These are phyloP conservation scores for Camponotus floridanus DNA, from an alignment of 1,140 invertebrate genomes.

Conservation along the genomic window DNA sequence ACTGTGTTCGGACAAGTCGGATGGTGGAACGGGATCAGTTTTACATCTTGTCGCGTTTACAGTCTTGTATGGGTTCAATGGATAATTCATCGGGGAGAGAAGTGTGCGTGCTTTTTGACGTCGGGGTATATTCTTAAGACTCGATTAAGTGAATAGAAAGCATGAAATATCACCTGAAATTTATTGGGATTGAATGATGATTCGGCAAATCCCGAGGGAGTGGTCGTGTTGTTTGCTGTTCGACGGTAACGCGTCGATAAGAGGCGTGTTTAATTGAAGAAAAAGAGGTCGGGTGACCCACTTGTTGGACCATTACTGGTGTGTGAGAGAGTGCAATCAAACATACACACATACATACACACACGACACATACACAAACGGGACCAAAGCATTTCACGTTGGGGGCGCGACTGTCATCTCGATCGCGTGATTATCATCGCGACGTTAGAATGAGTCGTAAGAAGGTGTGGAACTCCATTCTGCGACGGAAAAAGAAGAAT, in stretches of 20 bases:
- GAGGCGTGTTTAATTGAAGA: slow-evolving; percentile 36
- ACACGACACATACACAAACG: neutral
- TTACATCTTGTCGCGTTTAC: neutral
- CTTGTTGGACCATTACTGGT: slow-evolving; percentile 21
- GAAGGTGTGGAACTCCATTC: slow-evolving; percentile 84
- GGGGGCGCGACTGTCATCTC: neutral
- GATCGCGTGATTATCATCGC: neutral
- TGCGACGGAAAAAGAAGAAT: slow-evolving; percentile 83
- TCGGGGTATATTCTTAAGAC: neutral
- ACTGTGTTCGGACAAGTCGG: neutral
- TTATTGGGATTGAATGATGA: slow-evolving; percentile 5
- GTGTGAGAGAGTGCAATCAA: neutral
- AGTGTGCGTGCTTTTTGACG: neutral
- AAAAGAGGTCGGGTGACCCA: slow-evolving; percentile 59
- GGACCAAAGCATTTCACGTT: neutral
- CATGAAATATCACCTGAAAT: neutral
- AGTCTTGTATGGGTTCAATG: neutral
- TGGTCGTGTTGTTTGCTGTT: slow-evolving; percentile 51
- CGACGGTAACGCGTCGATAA: slow-evolving; percentile 53
- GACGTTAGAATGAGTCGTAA: slow-evolving; percentile 81
- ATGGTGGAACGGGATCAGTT: neutral
- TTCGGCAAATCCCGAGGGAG: slow-evolving; percentile 21
- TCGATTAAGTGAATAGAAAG: neutral
- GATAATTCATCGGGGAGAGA: neutral
- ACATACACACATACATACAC: too few species aligned